Evolutionary conservation across 1,140 invertebrate species (phyloP), one percentile per base, ranked within the genome.

Genomic region (Papilio aristodemus): DNA sequence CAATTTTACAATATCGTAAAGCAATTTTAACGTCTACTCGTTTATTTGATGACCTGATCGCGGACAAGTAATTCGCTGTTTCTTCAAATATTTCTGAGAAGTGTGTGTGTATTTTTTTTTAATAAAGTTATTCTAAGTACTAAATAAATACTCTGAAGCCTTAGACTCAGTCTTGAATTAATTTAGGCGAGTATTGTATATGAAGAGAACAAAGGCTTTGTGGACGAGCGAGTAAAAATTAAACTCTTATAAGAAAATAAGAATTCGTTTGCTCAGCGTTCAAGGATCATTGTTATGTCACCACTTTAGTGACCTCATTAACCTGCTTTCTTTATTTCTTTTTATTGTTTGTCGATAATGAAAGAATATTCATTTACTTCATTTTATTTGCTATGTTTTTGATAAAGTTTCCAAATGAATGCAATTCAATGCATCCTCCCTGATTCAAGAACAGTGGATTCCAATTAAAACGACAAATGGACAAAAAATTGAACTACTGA

Each of bases 271-370:
- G 46, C 46, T 17, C 43, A 25, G 19, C 10, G 46, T 19, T 54
- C 46, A 54, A 54, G 46, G 46, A 54, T 54, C 46, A 54, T 54
- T 54, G 46, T 22, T 54, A 54, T 54, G 17, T 54, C 46, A 54
- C 17, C 46, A 19, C 19, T 54, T 46, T 46, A 19, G 4, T 54
- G 46, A 22, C 46, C 46, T 54, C 46, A 54, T 54, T 54, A 54
- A 54, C 46, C 46, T 54, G 19, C 17, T 54, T 54, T 54, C 46
- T 22, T 54, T 54, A 54, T 54, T 54, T 54, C 17, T 54, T 54
- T 46, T 54, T 54, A 54, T 54, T 54, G 46, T 54, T 54, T 54
- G 46, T 54, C 46, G 46, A 54, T 54, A 22, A 22, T 22, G 46
- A 54, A 54, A 17, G 22, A 25, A 54, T 9, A 22, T 10, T 50